A percentile compares a stretch with the other conserved stretches of the same genome.
Evolutionary conservation across 2,888 invertebrate species (phyloP).

Genomic region (Diachrysia chrysitis): DNA sequence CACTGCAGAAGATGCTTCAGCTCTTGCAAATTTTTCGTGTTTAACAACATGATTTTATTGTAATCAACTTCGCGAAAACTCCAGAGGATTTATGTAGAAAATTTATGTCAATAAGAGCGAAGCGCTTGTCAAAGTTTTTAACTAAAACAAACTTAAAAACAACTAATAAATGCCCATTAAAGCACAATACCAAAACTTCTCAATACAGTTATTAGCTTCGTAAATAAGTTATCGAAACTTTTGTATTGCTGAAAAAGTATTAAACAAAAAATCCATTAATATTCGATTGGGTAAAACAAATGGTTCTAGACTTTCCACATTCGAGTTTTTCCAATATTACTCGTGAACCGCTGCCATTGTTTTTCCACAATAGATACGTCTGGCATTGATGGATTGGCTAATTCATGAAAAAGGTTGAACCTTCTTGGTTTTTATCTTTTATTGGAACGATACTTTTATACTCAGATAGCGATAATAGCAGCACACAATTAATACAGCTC

Average conservation of each 20-base stretch:
- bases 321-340: conserved; percentile 56
- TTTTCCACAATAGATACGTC: conserved; percentile 34
- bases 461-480: too few relatives aligned
- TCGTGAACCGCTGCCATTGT: conserved; percentile 43
- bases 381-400: conserved; percentile 46
- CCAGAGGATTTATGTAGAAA: too few relatives aligned
- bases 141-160: not conserved
- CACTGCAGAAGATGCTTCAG: too few relatives aligned
- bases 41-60: too few relatives aligned
- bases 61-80: too few relatives aligned
- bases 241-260: not conserved
- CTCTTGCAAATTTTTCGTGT: too few relatives aligned
- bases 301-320: conserved; percentile 29
- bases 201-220: not conserved
- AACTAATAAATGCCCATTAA: not conserved
- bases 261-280: conserved; percentile 3
- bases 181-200: not conserved
- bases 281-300: conserved; percentile 14
- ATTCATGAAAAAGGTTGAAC: conserved; percentile 13
- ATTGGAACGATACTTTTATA: not conserved
- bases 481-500: too few relatives aligned
- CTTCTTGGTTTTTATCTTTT: conserved; percentile 2
- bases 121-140: too few relatives aligned
- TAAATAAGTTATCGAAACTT: not conserved
- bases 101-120: too few relatives aligned